A percentile compares a stretch with the other conserved stretches of the same genome.
Evolutionary conservation across 2,113 vertebrate species (phyloP).

Genomic region (Barbus barbus): DNA sequence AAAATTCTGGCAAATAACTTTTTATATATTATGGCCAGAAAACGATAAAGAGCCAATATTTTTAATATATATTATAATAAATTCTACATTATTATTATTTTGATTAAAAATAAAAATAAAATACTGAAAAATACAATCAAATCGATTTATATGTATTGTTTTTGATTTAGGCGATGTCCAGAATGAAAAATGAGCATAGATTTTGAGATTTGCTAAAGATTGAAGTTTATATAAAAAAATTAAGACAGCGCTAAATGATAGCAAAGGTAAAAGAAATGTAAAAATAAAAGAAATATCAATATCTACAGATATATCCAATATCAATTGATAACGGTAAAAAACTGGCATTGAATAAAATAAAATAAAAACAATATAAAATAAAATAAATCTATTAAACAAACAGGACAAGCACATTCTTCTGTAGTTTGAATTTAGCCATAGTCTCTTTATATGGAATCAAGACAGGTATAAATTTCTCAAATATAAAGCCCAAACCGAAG

Average conservation of each 20-base stretch:
- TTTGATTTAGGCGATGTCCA: neutral
- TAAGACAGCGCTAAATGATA: neutral
- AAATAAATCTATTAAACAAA: neutral
- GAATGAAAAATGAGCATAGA: too few relatives aligned
- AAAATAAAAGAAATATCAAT: neutral
- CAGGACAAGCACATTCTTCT: neutral
- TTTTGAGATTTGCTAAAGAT: neutral
- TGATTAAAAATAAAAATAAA: neutral
- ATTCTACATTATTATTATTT: neutral
- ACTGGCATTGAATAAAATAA: too few relatives aligned
- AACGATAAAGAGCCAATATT: too few relatives aligned
- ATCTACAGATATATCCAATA: too few relatives aligned
- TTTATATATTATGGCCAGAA: too few relatives aligned
- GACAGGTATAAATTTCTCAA: neutral
- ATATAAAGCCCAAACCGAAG: neutral
- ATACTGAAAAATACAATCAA: neutral
- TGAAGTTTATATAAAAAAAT: neutral
- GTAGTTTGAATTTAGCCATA: neutral
- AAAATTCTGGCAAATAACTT: neutral
- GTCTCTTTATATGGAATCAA: neutral
- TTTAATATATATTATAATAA: neutral
- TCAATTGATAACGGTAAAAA: neutral
- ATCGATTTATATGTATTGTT: neutral
- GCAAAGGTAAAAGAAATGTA: neutral
- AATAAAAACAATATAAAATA: too few relatives aligned